phyloP scores from a whole-genome alignment of 1,140 invertebrate genomes.

The Subanguina moxae region DNA sequence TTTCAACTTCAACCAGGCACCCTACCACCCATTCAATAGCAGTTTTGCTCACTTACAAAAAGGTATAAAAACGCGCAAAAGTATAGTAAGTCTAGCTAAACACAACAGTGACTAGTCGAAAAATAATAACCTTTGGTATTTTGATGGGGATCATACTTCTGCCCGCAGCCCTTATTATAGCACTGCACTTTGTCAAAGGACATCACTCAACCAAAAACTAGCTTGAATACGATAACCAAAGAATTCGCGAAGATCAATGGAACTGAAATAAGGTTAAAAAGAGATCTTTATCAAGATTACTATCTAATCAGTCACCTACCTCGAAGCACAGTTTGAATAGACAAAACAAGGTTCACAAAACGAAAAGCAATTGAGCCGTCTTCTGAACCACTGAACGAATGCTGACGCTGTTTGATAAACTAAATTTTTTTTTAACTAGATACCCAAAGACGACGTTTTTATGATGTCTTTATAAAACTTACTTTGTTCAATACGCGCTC shows the following conservation, averaged over 20 bases:
- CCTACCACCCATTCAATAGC: no score
- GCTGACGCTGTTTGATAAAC: constrained; percentile 15
- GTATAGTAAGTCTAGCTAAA: no score
- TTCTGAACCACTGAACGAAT: constrained; percentile 3
- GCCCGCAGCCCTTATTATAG: constrained; percentile 86
- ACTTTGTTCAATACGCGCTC: constrained; percentile 50
- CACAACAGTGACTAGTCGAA: neutral
- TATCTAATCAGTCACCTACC: constrained; percentile 9
- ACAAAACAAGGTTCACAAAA: constrained; percentile 41
- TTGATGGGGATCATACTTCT: constrained; percentile 72
- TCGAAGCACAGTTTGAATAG: constrained; percentile 51
- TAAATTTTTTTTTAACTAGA: constrained; percentile 1
- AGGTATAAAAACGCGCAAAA: no score
- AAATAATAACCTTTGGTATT: constrained; percentile 72
- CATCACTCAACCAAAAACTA: constrained; percentile 42
- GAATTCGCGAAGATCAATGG: constrained; percentile 47
- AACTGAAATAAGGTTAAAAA: constrained; percentile 24
- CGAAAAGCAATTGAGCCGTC: constrained; percentile 32
- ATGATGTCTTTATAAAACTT: no score
- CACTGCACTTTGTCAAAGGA: constrained; percentile 66
- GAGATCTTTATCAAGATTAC: constrained; percentile 14
- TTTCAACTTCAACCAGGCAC: no score
- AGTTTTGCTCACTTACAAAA: no score
- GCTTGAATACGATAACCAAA: constrained; percentile 47
- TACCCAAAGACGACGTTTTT: no score